Evolutionary conservation across 2,888 invertebrate genomes (phyloP).

Genomic region (Spilosoma lubricipeda): DNA sequence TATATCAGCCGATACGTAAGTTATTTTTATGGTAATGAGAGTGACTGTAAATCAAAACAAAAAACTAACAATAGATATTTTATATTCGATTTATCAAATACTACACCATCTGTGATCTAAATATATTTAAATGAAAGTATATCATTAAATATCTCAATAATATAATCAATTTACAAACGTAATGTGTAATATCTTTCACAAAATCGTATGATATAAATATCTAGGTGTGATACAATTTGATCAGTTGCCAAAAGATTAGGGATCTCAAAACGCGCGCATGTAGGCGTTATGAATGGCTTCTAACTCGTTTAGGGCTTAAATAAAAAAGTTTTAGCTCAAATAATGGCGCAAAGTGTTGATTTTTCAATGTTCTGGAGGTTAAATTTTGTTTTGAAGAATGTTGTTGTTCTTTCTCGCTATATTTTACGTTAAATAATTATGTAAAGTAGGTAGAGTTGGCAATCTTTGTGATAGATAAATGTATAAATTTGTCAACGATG

Average conservation of each 20-base stretch:
- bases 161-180: background rate
- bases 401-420: slow-evolving; percentile 7
- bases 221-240: slow-evolving; percentile 74
- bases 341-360: slow-evolving; percentile 45
- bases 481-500: slow-evolving; percentile 4
- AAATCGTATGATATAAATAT: slow-evolving; percentile 61
- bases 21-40: no score
- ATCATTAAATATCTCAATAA: background rate
- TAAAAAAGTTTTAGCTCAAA: slow-evolving; percentile 45
- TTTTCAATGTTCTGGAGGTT: slow-evolving; percentile 42
- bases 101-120: no score
- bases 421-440: slow-evolving; percentile 7
- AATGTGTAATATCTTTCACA: background rate
- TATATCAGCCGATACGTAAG: no score
- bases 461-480: background rate
- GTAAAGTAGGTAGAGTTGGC: background rate
- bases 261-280: slow-evolving; percentile 56
- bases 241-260: slow-evolving; percentile 78
- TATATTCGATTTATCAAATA: no score
- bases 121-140: no score
- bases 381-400: slow-evolving; percentile 29
- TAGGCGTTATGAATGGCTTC: slow-evolving; percentile 71
- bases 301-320: slow-evolving; percentile 62
- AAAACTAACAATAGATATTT: no score
- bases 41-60: no score